Evolutionary conservation across 2,797 vertebrate species (phyloP).

Genomic region (Iguana delicatissima): DNA sequence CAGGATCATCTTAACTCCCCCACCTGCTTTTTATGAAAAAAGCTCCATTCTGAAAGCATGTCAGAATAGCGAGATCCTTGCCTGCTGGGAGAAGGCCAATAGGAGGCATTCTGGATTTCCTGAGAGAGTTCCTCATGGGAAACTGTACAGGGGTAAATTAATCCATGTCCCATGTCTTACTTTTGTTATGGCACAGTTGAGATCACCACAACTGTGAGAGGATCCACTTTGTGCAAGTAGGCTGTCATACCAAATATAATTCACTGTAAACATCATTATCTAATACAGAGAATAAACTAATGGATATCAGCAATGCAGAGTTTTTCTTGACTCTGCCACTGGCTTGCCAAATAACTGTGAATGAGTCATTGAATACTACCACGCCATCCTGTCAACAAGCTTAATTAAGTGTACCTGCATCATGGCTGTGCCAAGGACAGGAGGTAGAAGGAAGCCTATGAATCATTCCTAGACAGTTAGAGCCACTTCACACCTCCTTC

Average conservation of each 20-base stretch:
- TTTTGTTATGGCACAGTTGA: background rate
- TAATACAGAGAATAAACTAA: background rate
- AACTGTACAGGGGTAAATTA: background rate
- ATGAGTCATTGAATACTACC: slow-evolving; percentile 13
- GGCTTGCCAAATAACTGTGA: background rate
- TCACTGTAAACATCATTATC: slow-evolving; percentile 2
- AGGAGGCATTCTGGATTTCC: no score
- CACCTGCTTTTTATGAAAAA: no score
- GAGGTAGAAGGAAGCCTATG: slow-evolving; percentile 14
- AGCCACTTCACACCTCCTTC: background rate
- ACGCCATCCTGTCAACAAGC: slow-evolving; percentile 10
- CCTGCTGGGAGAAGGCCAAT: no score
- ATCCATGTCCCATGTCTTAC: background rate
- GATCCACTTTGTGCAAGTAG: background rate
- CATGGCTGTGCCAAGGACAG: background rate
- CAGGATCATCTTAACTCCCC: no score
- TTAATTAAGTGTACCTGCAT: slow-evolving; percentile 25
- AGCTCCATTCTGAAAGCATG: no score
- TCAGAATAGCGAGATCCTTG: no score
- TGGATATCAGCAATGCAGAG: background rate
- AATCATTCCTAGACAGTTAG: slow-evolving; percentile 19
- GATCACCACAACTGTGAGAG: background rate
- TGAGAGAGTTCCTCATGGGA: background rate
- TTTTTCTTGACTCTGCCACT: background rate
- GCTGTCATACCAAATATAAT: background rate